These are phyloP conservation scores for Luperina testacea DNA, from an alignment of 2,888 invertebrate genomes.

Conservation along the genomic window DNA sequence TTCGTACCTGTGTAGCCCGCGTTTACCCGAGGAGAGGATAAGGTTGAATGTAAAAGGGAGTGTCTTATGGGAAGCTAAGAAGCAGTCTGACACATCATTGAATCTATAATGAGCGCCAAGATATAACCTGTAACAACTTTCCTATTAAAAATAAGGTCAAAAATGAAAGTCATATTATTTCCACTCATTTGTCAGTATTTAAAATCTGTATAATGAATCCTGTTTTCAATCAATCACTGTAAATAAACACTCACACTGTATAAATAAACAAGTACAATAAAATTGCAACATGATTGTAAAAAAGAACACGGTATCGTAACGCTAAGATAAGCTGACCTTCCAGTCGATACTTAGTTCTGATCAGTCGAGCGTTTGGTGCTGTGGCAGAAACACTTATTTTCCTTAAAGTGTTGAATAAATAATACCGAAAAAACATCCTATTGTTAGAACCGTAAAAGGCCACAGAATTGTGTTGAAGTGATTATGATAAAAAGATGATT, in stretches of 20 bases:
- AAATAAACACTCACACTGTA: neutral
- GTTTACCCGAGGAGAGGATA: neutral
- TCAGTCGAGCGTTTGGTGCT: conserved; percentile 38
- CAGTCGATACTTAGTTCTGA: conserved; percentile 10
- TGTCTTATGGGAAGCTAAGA: neutral
- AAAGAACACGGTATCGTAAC: conserved; percentile 34
- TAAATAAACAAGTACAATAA: conserved; percentile 9
- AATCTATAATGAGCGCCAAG: too few relatives aligned
- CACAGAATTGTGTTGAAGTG: conserved; percentile 37
- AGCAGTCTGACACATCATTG: neutral
- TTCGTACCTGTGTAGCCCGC: neutral
- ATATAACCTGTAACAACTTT: neutral
- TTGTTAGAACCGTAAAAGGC: conserved; percentile 21
- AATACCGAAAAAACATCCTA: conserved; percentile 17
- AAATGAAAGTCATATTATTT: neutral
- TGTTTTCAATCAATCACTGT: neutral
- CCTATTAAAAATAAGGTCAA: neutral
- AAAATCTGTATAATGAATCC: neutral
- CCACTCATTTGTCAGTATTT: neutral
- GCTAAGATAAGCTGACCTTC: conserved; percentile 56
- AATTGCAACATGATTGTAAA: conserved; percentile 19
- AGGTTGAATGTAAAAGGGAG: neutral
- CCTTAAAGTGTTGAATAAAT: conserved; percentile 3
- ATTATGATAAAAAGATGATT: conserved; percentile 17
- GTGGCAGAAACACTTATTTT: conserved; percentile 32